phyloP scores from a whole-genome alignment of 1,140 invertebrate genomes.

The Lysiphlebus fabarum region DNA sequence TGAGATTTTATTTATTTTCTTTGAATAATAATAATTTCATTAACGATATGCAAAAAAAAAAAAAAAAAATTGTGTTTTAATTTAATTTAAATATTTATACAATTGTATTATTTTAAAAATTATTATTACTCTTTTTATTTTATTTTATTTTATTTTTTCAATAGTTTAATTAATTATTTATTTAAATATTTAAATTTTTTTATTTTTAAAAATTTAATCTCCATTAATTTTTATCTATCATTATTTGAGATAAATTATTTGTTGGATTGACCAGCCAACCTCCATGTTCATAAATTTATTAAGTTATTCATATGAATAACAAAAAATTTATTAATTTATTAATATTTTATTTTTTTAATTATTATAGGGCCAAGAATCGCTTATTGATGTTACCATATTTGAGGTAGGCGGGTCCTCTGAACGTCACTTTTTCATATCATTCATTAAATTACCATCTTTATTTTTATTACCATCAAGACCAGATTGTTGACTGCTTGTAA shows the following conservation, averaged over 20 bases:
- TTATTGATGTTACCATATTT: conserved; percentile 55
- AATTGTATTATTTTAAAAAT: too few relatives aligned
- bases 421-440: conserved; percentile 57
- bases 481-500: conserved; percentile 55
- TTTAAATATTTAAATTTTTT: too few relatives aligned
- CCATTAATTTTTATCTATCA: conserved; percentile 5
- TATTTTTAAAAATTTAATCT: not conserved
- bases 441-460: conserved; percentile 52
- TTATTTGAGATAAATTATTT: conserved; percentile 8
- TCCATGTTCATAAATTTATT: conserved; percentile 22
- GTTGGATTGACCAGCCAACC: conserved; percentile 41
- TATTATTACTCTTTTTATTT: too few relatives aligned
- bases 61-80: too few relatives aligned
- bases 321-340: conserved; percentile 21
- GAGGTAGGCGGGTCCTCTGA: conserved; percentile 54
- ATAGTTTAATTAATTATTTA: too few relatives aligned
- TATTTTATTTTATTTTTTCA: too few relatives aligned
- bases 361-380: conserved; percentile 54
- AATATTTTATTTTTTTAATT: conserved; percentile 20
- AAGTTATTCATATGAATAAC: not conserved
- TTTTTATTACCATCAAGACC: conserved; percentile 51
- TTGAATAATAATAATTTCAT: too few relatives aligned
- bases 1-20: too few relatives aligned
- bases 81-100: too few relatives aligned
- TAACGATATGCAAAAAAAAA: too few relatives aligned